These are phyloP conservation scores for rat (Rattus norvegicus) DNA, from an alignment of 2,113 vertebrate genomes.

Conservation along the genomic window GRCr8 NC_086032.1:69093501-69094000, in stretches of 20 bases:
- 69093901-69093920: not conserved
- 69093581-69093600: conserved; percentile 26
- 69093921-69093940: not conserved
- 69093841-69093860: not conserved
- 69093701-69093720: not conserved
- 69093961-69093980: not conserved
- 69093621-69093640: not conserved
- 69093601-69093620: not conserved
- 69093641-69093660: not conserved
- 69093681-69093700: not conserved
- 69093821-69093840: not conserved
- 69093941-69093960: conserved; percentile 19
- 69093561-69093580: not conserved
- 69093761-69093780: conserved; percentile 31
- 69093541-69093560: not conserved
- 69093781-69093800: conserved; percentile 41
- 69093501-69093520: not conserved
- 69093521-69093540: conserved; percentile 23
- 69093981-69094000: not conserved
- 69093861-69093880: conserved; percentile 5
- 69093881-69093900: conserved; percentile 28
- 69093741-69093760: conserved; percentile 56
- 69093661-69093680: not conserved
- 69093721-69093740: not conserved
- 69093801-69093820: conserved; percentile 33